These are phyloP conservation scores for Spongilla lacustris DNA, from an alignment of 37 sponge, comb jelly and placozoan species.

Conservation along the genomic window DNA sequence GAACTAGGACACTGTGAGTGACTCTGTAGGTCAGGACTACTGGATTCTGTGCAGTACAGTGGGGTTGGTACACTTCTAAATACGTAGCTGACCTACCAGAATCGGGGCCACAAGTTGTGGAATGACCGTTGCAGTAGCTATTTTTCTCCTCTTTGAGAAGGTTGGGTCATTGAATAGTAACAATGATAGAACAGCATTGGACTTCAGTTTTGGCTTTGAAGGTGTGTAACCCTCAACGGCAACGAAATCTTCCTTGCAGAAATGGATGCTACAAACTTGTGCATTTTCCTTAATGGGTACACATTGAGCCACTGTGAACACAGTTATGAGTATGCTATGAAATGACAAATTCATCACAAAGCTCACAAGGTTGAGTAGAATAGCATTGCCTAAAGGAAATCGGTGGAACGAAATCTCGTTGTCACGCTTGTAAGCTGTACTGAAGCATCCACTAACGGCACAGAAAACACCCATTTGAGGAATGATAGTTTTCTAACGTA, in stretches of 20 bases:
- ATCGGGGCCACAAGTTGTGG: slow-evolving; percentile 1
- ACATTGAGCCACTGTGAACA: not conserved
- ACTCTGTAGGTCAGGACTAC: not conserved
- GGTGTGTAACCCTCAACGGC: not conserved
- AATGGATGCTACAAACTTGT: slow-evolving; percentile 8
- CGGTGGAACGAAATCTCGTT: not conserved
- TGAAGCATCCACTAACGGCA: slow-evolving; percentile 1
- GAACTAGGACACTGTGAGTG: not conserved
- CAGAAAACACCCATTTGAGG: not conserved
- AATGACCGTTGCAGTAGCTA: slow-evolving; percentile 1
- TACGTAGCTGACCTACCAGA: not conserved
- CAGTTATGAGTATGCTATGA: not conserved
- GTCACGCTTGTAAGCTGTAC: not conserved
- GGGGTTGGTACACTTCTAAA: not conserved
- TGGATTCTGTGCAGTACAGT: not conserved
- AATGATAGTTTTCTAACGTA: no score
- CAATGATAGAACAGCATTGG: slow-evolving; percentile 9
- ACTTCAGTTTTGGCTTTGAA: not conserved
- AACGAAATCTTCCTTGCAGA: not conserved
- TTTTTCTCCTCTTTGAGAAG: not conserved
- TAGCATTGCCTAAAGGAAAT: not conserved
- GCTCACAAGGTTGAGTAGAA: slow-evolving; percentile 1
- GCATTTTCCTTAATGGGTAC: slow-evolving; percentile 5
- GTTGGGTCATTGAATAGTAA: not conserved
- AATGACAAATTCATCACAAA: not conserved